Evolutionary conservation across 2,113 vertebrate species (phyloP).

Genomic region (Cyanoderma ruficeps): DNA sequence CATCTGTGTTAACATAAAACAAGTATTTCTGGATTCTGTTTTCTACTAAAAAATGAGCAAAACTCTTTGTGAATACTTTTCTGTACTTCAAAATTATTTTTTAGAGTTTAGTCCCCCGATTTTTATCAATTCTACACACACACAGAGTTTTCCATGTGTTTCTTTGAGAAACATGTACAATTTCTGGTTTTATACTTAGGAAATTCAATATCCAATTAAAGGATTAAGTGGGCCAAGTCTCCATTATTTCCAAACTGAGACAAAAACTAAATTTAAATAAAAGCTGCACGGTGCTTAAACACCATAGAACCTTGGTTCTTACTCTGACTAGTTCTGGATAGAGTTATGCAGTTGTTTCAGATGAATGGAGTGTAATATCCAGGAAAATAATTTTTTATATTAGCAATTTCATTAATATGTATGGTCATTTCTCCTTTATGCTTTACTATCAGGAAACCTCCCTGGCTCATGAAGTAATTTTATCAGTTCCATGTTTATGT

Average conservation of each 20-base stretch:
- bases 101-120: not conserved
- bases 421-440: not conserved
- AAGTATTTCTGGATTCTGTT: constrained; percentile 13
- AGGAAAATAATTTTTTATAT: not conserved
- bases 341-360: not conserved
- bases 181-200: constrained; percentile 19
- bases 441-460: not conserved
- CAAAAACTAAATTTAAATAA: not conserved
- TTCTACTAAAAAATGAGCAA: not conserved
- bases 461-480: not conserved
- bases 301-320: not conserved
- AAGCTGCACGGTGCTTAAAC: not conserved
- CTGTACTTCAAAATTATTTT: not conserved
- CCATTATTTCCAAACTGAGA: not conserved
- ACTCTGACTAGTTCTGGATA: not conserved
- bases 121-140: not conserved
- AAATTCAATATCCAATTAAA: constrained; percentile 30
- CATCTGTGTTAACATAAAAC: constrained; percentile 17
- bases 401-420: not conserved
- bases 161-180: not conserved
- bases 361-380: not conserved
- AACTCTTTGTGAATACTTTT: not conserved
- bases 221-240: constrained; percentile 2
- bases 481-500: not conserved
- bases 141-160: not conserved